Conservation (phyloP, 2,797 vertebrate genomes). For the Pipistrellus kuhlii region DNA sequence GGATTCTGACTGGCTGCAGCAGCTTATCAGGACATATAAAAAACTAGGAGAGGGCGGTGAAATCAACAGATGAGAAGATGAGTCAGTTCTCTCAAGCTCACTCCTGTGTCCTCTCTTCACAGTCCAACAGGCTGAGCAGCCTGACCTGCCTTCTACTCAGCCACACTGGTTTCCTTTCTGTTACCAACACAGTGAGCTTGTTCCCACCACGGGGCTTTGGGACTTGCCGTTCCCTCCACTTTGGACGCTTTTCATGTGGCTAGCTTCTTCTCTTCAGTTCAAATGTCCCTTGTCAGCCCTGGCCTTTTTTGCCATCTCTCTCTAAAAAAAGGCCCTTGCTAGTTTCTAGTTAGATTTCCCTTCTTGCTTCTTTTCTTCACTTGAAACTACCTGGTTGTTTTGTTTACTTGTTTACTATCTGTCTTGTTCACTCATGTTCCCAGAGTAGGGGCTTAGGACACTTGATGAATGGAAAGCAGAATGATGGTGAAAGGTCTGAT, state of each 20-base stretch:
- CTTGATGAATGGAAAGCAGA: neutral
- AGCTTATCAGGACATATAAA: neutral
- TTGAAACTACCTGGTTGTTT: neutral
- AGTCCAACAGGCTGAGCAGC: too few species aligned
- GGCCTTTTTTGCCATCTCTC: neutral
- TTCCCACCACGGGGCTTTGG: neutral
- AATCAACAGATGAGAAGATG: neutral
- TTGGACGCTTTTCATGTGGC: accelerated
- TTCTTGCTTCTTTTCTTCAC: neutral
- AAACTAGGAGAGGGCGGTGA: neutral
- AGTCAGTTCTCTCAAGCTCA: neutral
- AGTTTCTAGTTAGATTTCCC: neutral
- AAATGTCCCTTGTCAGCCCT: neutral
- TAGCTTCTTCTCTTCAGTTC: neutral
- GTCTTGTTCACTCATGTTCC: neutral
- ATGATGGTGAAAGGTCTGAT: neutral
- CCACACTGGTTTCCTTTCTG: neutral
- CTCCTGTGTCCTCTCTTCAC: accelerated
- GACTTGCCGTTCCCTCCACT: neutral
- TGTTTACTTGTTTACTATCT: neutral
- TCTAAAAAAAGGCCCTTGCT: neutral
- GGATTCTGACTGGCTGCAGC: neutral
- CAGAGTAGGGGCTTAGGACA: neutral
- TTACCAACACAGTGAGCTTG: accelerated
- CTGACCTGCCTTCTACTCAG: neutral